Conservation (phyloP, 2,888 invertebrate species). For the Parnassius mnemosyne region DNA sequence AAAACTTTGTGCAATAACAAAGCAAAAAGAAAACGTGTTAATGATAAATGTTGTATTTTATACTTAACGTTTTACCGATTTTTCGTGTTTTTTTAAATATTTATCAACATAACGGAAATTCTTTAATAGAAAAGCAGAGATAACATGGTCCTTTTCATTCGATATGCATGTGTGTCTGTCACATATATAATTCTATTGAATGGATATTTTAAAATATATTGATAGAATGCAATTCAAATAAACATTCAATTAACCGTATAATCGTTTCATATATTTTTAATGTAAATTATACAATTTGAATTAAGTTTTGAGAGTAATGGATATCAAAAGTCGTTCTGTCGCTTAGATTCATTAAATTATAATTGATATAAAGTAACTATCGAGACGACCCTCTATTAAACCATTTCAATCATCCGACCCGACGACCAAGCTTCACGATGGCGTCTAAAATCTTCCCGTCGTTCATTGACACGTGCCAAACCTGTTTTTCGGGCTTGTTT, state of each 20-base stretch:
- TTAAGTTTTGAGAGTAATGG: constrained; percentile 13
- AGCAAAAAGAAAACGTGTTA: constrained; percentile 15
- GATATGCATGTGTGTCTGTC: too few species aligned
- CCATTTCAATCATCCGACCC: constrained; percentile 69
- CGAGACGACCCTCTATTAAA: constrained; percentile 64
- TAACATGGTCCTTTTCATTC: too few species aligned
- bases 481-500: constrained; percentile 74
- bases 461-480: constrained; percentile 80
- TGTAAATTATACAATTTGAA: constrained; percentile 21
- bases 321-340: constrained; percentile 34
- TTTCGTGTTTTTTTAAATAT: too few species aligned
- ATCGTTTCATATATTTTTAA: constrained; percentile 18
- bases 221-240: constrained; percentile 12
- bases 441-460: constrained; percentile 74
- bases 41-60: constrained; percentile 6
- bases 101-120: too few species aligned
- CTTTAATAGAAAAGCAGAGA: too few species aligned
- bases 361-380: constrained; percentile 60
- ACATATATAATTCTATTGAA: not conserved
- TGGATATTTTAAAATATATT: constrained; percentile 4
- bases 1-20: constrained; percentile 1
- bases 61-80: constrained; percentile 1
- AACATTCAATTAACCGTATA: constrained; percentile 19
- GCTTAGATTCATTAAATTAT: constrained; percentile 50
- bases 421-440: constrained; percentile 55